Evolutionary conservation across 2,797 vertebrate genomes (phyloP).

Genomic region (Avahi laniger): DNA sequence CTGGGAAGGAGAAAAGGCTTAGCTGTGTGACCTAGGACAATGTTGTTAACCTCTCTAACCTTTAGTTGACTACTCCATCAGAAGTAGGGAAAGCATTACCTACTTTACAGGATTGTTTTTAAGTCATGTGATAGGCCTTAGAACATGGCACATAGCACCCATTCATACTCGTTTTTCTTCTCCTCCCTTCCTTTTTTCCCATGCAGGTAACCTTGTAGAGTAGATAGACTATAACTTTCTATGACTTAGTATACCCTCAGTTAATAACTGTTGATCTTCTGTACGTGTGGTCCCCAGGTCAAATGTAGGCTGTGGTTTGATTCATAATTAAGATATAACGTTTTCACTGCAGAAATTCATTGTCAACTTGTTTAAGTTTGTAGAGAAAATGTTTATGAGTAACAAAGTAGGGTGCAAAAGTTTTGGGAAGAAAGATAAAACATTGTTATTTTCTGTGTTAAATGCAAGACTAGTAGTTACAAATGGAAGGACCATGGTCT

Average conservation of each 20-base stretch:
- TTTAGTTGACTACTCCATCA: background rate
- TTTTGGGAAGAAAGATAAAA: slow-evolving; percentile 3
- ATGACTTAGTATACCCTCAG: background rate
- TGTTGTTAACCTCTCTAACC: background rate
- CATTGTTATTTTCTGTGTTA: background rate
- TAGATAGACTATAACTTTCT: background rate
- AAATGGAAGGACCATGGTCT: background rate
- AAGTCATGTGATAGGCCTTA: background rate
- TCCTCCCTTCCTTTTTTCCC: background rate
- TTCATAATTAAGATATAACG: background rate
- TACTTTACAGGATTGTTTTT: background rate
- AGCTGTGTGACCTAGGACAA: background rate
- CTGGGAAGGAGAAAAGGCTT: background rate
- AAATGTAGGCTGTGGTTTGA: background rate
- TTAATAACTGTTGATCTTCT: background rate
- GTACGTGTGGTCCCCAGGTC: background rate
- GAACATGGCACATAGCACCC: background rate
- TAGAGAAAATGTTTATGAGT: slow-evolving; percentile 18
- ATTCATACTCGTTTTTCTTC: background rate
- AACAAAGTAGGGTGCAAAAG: background rate
- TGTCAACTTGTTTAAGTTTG: background rate
- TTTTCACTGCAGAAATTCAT: slow-evolving; percentile 39
- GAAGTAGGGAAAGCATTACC: background rate
- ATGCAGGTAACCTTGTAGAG: background rate
- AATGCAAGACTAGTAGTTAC: background rate